Evolutionary conservation across 2,113 vertebrate genomes (phyloP), one percentile per base, ranked within the genome.

Genomic region (Euleptes europaea): DNA sequence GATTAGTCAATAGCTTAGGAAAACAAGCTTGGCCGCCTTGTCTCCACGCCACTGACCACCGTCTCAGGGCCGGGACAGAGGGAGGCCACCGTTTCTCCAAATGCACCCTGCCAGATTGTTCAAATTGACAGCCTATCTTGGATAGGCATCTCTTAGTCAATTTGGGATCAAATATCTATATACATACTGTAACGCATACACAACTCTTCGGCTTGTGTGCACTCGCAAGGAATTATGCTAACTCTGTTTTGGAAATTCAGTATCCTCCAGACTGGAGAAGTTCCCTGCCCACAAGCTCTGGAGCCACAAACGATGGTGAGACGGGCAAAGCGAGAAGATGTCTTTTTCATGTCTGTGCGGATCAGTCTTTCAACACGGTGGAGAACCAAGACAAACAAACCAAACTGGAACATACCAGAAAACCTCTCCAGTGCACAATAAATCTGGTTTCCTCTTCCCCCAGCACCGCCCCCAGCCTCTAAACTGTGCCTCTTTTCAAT

Each of bases 1-100:
- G 95, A 95, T 96, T 96, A 95, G 96, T 96, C 96, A 97, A 96
- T 94, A 94, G 84, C 92, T 96, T 96, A 95, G 92, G 94, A 94
- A 96, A 96, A 96, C 96, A 97, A 92, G 75, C 78, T 87, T 95
- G 92, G 92, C 93, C 93, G 94, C 94, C 92, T 94, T 93, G 91
- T 94, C 92, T 92, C 95, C 93, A 89, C 82, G 91, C 84, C 94
- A 88, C 88, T 96, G 89, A 96, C 95, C 96, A 94, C 96, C 96
- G 96, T 96, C 96, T 96, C 94, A 90, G 92, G 93, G 84, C 92
- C 93, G 49, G 90, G 89, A 92, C 90, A 86, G 91, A 94, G 92
- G 94, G 91, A 91, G 94, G 47, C 92, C 90, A 94, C 79, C 86
- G 91, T 88, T 86, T 89, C 92, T 93, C 90, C 88, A 91, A 90